Evolutionary conservation across 2,888 invertebrate species (phyloP).

Genomic region (Fragum fragum): DNA sequence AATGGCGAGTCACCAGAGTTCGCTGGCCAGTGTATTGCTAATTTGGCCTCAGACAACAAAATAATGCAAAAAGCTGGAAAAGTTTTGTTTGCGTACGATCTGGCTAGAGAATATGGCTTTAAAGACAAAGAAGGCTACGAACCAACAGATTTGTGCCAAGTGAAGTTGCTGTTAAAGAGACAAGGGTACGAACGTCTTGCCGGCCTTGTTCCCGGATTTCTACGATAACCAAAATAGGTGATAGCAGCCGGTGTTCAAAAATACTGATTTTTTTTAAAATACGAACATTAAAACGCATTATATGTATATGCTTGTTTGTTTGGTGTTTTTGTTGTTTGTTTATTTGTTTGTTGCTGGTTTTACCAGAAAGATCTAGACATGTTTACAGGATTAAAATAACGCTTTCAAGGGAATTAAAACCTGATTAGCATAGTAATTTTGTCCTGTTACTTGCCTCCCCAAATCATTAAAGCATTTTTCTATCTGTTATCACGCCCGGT

Average conservation of each 20-base stretch:
- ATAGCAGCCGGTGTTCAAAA: slow-evolving; percentile 34
- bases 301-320: no score
- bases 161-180: slow-evolving; percentile 13
- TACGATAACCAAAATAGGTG: slow-evolving; percentile 49
- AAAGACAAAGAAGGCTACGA: slow-evolving; percentile 85
- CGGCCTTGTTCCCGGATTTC: slow-evolving; percentile 29
- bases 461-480: no score
- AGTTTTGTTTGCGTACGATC: slow-evolving; percentile 84
- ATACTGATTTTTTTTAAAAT: no score
- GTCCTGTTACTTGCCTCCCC: no score
- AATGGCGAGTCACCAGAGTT: slow-evolving; percentile 78
- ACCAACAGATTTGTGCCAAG: slow-evolving; percentile 33
- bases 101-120: slow-evolving; percentile 86
- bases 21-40: slow-evolving; percentile 76
- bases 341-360: no score
- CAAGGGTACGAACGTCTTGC: slow-evolving; percentile 35
- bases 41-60: slow-evolving; percentile 79
- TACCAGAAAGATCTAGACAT: no score
- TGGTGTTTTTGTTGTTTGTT: no score
- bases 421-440: no score
- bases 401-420: no score
- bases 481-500: no score
- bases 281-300: no score
- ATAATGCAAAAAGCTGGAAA: slow-evolving; percentile 85
- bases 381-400: no score